phyloP scores from a whole-genome alignment of 2,113 vertebrate species.

The Trogon melanurus region DNA sequence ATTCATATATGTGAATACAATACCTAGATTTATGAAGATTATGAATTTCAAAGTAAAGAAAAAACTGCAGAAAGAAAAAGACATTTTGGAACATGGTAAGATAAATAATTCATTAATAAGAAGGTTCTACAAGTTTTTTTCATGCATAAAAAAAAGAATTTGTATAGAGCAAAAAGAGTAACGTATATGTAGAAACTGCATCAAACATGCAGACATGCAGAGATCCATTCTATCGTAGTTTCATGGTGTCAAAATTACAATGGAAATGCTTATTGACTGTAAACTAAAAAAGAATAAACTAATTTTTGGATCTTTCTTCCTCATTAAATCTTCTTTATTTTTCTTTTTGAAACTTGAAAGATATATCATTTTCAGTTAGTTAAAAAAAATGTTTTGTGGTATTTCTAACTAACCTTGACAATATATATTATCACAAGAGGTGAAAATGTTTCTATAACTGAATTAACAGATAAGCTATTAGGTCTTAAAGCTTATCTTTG shows the following conservation, averaged over 20 bases:
- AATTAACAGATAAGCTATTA: not conserved
- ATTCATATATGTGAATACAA: not conserved
- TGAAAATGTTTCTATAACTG: not conserved
- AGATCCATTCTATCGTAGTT: not conserved
- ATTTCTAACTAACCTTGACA: not conserved
- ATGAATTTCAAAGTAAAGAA: not conserved
- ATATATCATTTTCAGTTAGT: not conserved
- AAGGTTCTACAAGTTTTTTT: not conserved
- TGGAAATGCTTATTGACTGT: not conserved
- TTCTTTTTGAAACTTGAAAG: not conserved
- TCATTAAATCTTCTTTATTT: not conserved
- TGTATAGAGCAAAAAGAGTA: not conserved
- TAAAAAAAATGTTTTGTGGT: not conserved
- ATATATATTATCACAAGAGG: not conserved
- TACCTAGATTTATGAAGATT: not conserved
- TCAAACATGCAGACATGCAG: not conserved
- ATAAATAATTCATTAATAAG: not conserved
- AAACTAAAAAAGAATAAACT: not conserved
- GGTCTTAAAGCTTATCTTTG: not conserved
- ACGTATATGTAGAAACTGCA: not conserved
- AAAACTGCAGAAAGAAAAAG: not conserved
- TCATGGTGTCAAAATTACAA: not conserved
- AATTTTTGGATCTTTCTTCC: not conserved
- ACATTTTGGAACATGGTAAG: not conserved
- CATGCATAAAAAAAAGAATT: not conserved